phyloP scores from a whole-genome alignment of 1,140 invertebrate genomes.

The Heliothis subflexa region DNA sequence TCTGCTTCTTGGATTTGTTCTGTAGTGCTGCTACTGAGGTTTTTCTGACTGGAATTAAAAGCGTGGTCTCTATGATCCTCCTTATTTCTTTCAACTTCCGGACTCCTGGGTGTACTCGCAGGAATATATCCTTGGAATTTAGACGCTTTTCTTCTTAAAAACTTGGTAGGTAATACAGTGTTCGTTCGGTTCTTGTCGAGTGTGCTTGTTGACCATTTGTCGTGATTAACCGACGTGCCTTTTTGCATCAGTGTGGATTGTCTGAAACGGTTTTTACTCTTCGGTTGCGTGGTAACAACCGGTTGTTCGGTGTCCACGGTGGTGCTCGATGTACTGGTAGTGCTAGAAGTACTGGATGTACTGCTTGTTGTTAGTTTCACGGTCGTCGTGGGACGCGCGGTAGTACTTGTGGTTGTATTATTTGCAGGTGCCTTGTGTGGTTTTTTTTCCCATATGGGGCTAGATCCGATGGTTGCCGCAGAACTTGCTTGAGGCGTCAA shows the following conservation, averaged over 20 bases:
- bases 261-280: slow-evolving; percentile 75
- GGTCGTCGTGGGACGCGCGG: slow-evolving; percentile 55
- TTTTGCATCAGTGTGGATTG: slow-evolving; percentile 77
- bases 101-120: slow-evolving; percentile 57
- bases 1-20: neutral
- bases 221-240: slow-evolving; percentile 79
- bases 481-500: slow-evolving; percentile 71
- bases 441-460: slow-evolving; percentile 51
- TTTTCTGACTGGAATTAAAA: neutral
- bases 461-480: slow-evolving; percentile 61
- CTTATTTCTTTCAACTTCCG: slow-evolving; percentile 54
- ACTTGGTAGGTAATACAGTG: slow-evolving; percentile 50
- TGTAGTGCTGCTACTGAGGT: neutral
- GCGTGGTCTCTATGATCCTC: slow-evolving; percentile 57
- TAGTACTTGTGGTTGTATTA: slow-evolving; percentile 37
- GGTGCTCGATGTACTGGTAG: slow-evolving; percentile 52
- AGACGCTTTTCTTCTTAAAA: slow-evolving; percentile 72
- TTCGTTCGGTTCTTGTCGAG: slow-evolving; percentile 64
- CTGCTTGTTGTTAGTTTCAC: slow-evolving; percentile 41
- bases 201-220: slow-evolving; percentile 67
- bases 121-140: slow-evolving; percentile 78
- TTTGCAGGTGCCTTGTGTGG: slow-evolving; percentile 37
- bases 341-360: slow-evolving; percentile 43
- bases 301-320: slow-evolving; percentile 43
- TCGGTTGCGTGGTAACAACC: slow-evolving; percentile 59